Conservation (phyloP, 2,113 vertebrate genomes). For the Erythrolamprus reginae region DNA sequence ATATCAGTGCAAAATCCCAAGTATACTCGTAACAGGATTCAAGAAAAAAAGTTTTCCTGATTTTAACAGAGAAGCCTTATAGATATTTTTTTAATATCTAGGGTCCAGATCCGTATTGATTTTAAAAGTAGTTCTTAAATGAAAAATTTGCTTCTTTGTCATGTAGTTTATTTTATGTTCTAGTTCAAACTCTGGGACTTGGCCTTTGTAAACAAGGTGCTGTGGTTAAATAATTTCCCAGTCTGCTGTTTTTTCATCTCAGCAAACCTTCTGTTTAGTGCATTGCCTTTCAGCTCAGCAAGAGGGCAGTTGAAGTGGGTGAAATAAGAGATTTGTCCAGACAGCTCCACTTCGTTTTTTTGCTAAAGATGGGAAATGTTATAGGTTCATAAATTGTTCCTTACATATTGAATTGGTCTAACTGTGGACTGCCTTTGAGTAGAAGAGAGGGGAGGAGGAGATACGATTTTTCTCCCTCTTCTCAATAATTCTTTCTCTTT, state of each 20-base stretch:
- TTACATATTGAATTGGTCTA: constrained; percentile 69
- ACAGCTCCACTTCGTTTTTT: background rate
- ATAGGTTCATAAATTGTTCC: constrained; percentile 56
- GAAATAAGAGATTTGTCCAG: constrained; percentile 66
- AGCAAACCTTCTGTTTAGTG: constrained; percentile 32
- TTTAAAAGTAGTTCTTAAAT: constrained; percentile 1
- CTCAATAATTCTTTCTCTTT: constrained; percentile 64
- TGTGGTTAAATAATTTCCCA: constrained; percentile 52
- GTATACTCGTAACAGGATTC: background rate
- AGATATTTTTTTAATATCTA: constrained; percentile 17
- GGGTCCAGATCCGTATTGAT: background rate
- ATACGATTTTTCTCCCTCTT: constrained; percentile 19
- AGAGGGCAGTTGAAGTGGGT: constrained; percentile 11
- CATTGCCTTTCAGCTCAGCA: constrained; percentile 47
- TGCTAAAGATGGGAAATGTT: constrained; percentile 38
- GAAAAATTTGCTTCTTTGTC: background rate
- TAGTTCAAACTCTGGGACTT: constrained; percentile 66
- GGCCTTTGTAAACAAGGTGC: constrained; percentile 64
- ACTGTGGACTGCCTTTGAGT: constrained; percentile 48
- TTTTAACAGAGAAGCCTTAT: background rate
- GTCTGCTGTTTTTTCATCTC: constrained; percentile 42
- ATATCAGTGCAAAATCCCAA: background rate
- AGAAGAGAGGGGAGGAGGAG: background rate
- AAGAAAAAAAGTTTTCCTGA: background rate
- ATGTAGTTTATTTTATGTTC: constrained; percentile 63